These are phyloP conservation scores for Dioctria rufipes DNA, from an alignment of 2,888 invertebrate species.

Conservation along the genomic window DNA sequence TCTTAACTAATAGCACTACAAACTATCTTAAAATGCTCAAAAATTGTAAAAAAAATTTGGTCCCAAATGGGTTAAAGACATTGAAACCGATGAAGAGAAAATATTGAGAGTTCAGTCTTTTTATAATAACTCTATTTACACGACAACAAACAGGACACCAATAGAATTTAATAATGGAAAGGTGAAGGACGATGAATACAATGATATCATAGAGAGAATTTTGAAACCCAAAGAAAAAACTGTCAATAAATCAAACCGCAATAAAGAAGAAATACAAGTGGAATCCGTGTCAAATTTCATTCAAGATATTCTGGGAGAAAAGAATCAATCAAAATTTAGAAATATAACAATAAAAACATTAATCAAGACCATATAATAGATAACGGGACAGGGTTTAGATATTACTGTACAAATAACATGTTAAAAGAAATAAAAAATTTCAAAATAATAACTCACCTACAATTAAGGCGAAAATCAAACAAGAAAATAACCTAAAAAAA, in stretches of 20 bases:
- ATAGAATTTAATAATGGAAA: no score
- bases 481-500: neutral
- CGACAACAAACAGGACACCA: no score
- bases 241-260: constrained; percentile 52
- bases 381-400: constrained; percentile 55
- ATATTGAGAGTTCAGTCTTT: no score
- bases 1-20: no score
- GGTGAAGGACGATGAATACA: no score
- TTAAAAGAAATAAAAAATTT: constrained; percentile 56
- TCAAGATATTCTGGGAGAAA: constrained; percentile 52
- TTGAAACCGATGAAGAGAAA: no score
- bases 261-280: constrained; percentile 22
- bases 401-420: constrained; percentile 56
- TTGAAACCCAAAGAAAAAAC: constrained; percentile 55
- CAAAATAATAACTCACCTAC: constrained; percentile 57
- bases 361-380: constrained; percentile 57
- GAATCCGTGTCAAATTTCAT: constrained; percentile 3
- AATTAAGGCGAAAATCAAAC: constrained; percentile 30
- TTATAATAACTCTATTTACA: no score
- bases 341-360: constrained; percentile 52
- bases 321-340: constrained; percentile 59
- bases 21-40: no score
- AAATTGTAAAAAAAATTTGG: no score
- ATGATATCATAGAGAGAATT: constrained; percentile 31
- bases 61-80: no score